A percentile compares a stretch with the other conserved stretches of the same genome.
Evolutionary conservation across 2,888 invertebrate species (phyloP).

Genomic region (Flexamia atlantica): DNA sequence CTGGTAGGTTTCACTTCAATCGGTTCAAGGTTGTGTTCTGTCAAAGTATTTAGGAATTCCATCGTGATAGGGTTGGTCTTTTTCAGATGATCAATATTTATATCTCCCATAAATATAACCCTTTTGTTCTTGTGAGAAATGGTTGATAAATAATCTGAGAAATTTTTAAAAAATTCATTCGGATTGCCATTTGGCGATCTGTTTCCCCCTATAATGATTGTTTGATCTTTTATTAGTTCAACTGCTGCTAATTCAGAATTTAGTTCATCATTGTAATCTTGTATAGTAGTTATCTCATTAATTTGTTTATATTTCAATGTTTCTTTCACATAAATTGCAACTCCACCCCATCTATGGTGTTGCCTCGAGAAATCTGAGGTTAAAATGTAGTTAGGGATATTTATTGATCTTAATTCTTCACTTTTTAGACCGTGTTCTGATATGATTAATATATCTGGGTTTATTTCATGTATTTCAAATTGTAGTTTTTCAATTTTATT

Average conservation of each 20-base stretch:
- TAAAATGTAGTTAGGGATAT: neutral
- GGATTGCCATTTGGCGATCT: neutral
- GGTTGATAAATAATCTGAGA: neutral
- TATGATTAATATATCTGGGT: conserved; percentile 24
- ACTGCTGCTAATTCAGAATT: neutral
- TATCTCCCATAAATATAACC: neutral
- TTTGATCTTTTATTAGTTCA: neutral
- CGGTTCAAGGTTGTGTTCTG: neutral
- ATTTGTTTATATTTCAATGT: neutral
- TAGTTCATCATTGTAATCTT: neutral
- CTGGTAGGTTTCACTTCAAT: neutral
- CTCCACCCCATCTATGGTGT: neutral
- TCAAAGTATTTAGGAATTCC: neutral
- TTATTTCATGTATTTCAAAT: neutral
- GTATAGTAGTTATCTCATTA: neutral
- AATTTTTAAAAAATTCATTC: neutral
- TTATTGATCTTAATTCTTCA: neutral
- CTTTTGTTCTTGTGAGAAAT: neutral
- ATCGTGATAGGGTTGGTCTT: neutral
- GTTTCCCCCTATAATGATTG: neutral
- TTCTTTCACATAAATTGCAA: neutral
- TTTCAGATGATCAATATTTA: neutral
- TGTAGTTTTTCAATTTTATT: neutral
- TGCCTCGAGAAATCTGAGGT: too few relatives aligned
- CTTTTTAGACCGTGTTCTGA: neutral